Percentiles rank a stretch among this genome's conserved stretches.
Evolutionary conservation across 2,797 vertebrate species (phyloP).

Genomic region (Limnodromus scolopaceus): DNA sequence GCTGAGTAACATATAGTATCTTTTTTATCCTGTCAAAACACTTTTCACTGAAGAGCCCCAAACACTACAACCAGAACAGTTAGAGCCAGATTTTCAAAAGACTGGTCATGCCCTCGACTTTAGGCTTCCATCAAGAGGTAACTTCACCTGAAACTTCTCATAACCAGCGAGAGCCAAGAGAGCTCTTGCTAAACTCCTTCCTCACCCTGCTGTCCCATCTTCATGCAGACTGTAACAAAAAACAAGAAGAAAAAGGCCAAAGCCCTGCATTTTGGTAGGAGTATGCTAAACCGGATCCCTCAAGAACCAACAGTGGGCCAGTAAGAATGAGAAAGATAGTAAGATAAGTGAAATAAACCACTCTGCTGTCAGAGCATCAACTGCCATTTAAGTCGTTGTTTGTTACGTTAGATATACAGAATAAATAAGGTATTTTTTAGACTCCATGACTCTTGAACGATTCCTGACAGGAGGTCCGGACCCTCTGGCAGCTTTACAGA

Average conservation of each 20-base stretch:
- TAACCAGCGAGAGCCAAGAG: neutral
- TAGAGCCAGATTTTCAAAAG: neutral
- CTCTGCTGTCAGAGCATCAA: neutral
- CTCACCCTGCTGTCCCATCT: neutral
- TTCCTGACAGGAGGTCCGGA: neutral
- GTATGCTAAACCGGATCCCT: neutral
- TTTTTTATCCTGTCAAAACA: neutral
- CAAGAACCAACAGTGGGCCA: rapidly evolving
- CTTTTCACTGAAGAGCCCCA: neutral
- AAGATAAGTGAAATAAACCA: neutral
- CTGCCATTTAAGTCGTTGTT: neutral
- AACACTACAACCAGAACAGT: neutral
- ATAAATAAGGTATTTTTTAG: neutral
- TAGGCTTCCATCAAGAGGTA: neutral
- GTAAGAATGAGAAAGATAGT: neutral
- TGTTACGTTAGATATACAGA: neutral
- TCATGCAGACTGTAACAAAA: neutral
- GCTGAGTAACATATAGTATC: neutral
- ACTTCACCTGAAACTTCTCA: neutral
- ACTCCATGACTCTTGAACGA: neutral
- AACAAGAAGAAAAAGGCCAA: neutral
- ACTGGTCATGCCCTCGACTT: neutral
- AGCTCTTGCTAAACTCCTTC: neutral
- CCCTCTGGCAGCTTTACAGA: neutral
- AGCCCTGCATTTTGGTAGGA: neutral